A percentile compares a stretch with the other conserved stretches of the same genome.
Evolutionary conservation across 53 echinoderm and acorn worm genomes (phyloP).

Genomic region (Antedon mediterranea): DNA sequence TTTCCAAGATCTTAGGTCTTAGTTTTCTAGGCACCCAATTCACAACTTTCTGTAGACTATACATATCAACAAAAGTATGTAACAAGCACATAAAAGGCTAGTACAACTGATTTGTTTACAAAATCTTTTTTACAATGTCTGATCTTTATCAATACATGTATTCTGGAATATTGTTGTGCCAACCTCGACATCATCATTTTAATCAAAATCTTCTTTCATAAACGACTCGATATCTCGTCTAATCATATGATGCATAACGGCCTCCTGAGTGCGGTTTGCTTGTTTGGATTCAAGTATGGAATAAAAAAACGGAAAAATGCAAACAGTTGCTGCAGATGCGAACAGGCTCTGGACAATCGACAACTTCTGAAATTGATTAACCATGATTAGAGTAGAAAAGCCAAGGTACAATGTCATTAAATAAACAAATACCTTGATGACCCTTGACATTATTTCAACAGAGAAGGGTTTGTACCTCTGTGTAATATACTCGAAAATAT

Average conservation of each 20-base stretch:
- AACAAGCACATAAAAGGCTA: no score
- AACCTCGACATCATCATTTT: not conserved
- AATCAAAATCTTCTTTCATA: not conserved
- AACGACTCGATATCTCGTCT: not conserved
- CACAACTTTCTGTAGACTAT: no score
- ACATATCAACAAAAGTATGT: no score
- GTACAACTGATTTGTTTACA: no score
- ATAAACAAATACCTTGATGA: constrained; percentile 33
- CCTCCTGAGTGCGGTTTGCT: not conserved
- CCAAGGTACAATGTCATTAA: constrained; percentile 48
- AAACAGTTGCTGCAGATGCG: constrained; percentile 53
- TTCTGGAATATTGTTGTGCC: no score
- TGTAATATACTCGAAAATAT: constrained; percentile 44
- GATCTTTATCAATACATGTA: no score
- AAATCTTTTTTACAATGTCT: no score
- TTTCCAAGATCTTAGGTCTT: no score
- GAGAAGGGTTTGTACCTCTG: constrained; percentile 50
- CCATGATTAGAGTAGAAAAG: constrained; percentile 43
- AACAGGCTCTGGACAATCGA: constrained; percentile 55
- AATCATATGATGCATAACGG: not conserved
- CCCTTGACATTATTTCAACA: constrained; percentile 25
- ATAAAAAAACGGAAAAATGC: constrained; percentile 29
- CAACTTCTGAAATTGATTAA: constrained; percentile 45
- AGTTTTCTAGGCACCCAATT: no score
- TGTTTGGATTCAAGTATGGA: not conserved